These are phyloP conservation scores for Octopus sinensis DNA, from an alignment of 1,140 invertebrate genomes.

Conservation along the genomic window DNA sequence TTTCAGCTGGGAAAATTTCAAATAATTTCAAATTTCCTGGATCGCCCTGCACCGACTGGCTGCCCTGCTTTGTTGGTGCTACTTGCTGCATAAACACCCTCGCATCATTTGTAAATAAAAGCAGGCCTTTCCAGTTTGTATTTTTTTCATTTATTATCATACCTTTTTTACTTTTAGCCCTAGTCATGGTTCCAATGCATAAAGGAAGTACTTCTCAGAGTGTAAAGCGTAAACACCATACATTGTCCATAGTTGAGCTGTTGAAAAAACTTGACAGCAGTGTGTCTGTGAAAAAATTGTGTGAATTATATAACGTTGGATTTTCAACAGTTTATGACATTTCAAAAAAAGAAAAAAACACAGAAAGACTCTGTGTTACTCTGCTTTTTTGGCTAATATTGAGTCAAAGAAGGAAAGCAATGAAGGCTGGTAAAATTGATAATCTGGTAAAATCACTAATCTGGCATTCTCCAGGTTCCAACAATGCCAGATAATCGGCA, in stretches of 20 bases:
- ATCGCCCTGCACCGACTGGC: not conserved
- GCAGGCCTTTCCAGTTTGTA: not conserved
- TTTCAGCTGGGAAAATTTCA: not conserved
- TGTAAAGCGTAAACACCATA: conserved; percentile 1
- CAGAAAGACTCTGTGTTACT: not conserved
- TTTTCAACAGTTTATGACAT: conserved; percentile 8
- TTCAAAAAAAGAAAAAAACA: not conserved
- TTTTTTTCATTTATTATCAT: not conserved
- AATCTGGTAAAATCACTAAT: no score
- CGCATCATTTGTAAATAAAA: not conserved
- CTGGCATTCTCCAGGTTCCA: no score
- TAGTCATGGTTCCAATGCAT: not conserved
- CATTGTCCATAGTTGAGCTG: not conserved
- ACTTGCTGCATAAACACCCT: not conserved
- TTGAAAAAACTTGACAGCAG: conserved; percentile 1
- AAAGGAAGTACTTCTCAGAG: not conserved
- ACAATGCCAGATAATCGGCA: no score
- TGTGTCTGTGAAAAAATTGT: not conserved
- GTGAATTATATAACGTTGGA: not conserved
- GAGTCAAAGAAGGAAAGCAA: not conserved
- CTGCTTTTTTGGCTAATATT: not conserved
- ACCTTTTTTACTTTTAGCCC: not conserved
- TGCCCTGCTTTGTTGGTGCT: not conserved
- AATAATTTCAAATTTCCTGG: not conserved
- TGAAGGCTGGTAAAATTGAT: not conserved